Base-by-base conservation (phyloP, 1,140 invertebrate species). In the Procambarus virginalis region DNA sequence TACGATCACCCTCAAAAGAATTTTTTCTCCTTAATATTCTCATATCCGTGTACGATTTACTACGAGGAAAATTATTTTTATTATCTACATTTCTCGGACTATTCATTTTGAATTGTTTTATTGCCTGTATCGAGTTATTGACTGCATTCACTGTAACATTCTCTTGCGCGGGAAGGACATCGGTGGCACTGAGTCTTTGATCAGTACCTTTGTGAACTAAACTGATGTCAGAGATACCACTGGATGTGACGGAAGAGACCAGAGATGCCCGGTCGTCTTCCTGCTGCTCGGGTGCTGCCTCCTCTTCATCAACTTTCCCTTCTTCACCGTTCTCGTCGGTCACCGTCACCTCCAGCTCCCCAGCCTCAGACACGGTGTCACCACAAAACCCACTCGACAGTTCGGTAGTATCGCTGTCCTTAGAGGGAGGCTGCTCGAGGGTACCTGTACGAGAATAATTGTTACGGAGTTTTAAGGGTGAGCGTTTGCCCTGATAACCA, bases 41-140 rank as follows among this genome's bases (percentile, higher is more conserved):
- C 86, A 88, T 89, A 58, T 89, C 87, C 48, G 87, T 89, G 49
- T 83, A 83, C 12, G 81, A 83, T 76, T 89, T 89, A 64, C 87
- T 89, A 5, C 87, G 75, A 10, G 79, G 49, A 73, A 84, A 60
- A 51, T 82, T 89, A 83, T 20, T 73, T 48, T 88, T 88, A 48
- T 88, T 88, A n/a, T 68, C 64, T 14, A 14, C 49, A 75, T 51
- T 49, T n/a, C 78, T 51, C 2, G 49, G n/a, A 80, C 58, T 84
- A 46, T 88, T 85, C 20, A 51, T 45, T 34, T 55, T 45, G 46
- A 77, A 20, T 51, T 85, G 49, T 46, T 85, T 60, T 60, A 77
- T 34, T 12, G 76, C 55, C 60, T 88, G 60, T 58, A 70, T 88
- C 10, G 79, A 51, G 70, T 78, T 89, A 14, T 76, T 64, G 3